Evolutionary conservation across 2,888 invertebrate species (phyloP).

Genomic region (Cenopis cana): DNA sequence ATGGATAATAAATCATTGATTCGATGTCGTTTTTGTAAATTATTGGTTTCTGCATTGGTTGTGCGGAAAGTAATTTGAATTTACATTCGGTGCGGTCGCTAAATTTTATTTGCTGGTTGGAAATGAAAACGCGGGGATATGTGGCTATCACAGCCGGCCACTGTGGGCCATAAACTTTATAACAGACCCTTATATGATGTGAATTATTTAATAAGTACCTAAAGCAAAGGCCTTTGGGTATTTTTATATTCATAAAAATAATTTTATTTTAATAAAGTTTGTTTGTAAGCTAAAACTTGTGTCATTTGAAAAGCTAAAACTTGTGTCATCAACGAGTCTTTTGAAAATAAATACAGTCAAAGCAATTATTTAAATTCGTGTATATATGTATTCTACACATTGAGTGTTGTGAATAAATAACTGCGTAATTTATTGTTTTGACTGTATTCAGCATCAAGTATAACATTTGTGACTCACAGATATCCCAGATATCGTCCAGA

Average conservation of each 20-base stretch:
- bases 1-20: conserved; percentile 71
- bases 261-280: neutral
- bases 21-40: conserved; percentile 64
- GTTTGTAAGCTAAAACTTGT: neutral
- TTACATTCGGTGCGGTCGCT: conserved; percentile 32
- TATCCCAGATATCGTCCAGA: too few relatives aligned
- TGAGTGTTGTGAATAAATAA: neutral
- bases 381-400: too few relatives aligned
- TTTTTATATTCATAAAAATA: neutral
- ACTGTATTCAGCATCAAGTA: neutral
- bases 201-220: conserved; percentile 5
- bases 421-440: neutral
- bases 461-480: neutral
- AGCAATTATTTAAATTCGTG: neutral
- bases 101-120: conserved; percentile 38
- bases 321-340: neutral
- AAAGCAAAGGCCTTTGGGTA: neutral
- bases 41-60: conserved; percentile 60
- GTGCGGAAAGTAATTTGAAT: conserved; percentile 45
- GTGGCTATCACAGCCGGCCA: conserved; percentile 14
- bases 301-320: neutral
- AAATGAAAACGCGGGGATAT: conserved; percentile 26
- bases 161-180: conserved; percentile 15
- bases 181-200: conserved; percentile 9
- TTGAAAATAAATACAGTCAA: neutral